Conservation (phyloP, 1,140 invertebrate species). For the Aphidius gifuensis region DNA sequence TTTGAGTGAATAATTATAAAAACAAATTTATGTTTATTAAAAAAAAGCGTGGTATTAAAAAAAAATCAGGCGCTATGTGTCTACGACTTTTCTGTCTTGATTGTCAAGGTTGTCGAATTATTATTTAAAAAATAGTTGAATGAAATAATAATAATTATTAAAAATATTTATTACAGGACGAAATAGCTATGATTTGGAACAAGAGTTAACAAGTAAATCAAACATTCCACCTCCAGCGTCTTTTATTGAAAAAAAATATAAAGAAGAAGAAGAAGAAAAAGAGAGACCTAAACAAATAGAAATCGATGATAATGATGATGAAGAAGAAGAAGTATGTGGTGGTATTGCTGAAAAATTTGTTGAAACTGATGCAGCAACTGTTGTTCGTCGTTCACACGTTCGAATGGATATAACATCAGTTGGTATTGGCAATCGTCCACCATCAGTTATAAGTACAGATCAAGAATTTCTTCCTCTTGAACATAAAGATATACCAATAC, state of each 20-base stretch:
- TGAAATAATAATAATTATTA: constrained; percentile 16
- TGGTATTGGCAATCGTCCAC: constrained; percentile 59
- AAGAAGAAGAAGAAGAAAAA: constrained; percentile 22
- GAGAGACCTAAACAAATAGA: constrained; percentile 33
- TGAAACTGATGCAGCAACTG: constrained; percentile 47
- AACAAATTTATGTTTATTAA: constrained; percentile 3
- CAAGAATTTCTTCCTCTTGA: constrained; percentile 44
- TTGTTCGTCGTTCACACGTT: constrained; percentile 48
- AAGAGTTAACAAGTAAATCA: constrained; percentile 25
- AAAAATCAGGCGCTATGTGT: constrained; percentile 43
- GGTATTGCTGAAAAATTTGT: constrained; percentile 40
- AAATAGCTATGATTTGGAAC: constrained; percentile 51
- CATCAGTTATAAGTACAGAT: constrained; percentile 53
- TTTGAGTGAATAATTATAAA: background rate
- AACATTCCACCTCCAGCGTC: too few species aligned
- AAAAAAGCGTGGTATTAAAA: constrained; percentile 16
- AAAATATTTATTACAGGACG: constrained; percentile 39
- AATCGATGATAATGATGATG: constrained; percentile 34
- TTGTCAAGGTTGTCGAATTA: constrained; percentile 54
- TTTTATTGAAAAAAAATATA: too few species aligned
- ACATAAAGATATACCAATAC: constrained; percentile 43
- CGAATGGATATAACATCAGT: constrained; percentile 61
- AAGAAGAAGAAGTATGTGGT: constrained; percentile 28
- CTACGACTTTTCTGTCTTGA: constrained; percentile 57
- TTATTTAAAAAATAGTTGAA: background rate